Evolutionary conservation across 2,888 invertebrate genomes (phyloP).

Genomic region (Drosophila dives): DNA sequence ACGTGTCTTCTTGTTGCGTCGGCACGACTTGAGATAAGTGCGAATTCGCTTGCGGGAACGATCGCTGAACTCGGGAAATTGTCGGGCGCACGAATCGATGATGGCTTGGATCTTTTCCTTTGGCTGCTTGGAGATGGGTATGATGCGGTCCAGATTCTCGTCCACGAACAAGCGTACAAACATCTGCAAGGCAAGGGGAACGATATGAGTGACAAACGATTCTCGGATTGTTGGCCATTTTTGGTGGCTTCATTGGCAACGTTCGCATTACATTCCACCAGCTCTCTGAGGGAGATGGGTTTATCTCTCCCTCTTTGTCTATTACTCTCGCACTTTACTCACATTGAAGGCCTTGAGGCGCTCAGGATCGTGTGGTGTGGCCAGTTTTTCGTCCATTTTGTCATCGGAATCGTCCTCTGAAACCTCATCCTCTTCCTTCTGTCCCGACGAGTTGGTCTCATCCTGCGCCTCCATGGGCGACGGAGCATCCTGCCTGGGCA

Average conservation of each 20-base stretch:
- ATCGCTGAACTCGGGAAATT: slow-evolving; percentile 98
- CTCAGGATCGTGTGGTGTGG: slow-evolving; percentile 93
- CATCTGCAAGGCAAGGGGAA: slow-evolving; percentile 89
- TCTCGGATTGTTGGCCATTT: neutral
- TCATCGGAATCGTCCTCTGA: slow-evolving; percentile 96
- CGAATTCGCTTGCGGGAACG: slow-evolving; percentile 96
- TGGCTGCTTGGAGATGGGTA: slow-evolving; percentile 98
- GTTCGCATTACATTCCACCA: slow-evolving; percentile 70
- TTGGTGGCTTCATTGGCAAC: slow-evolving; percentile 71
- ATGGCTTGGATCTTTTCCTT: slow-evolving; percentile 99
- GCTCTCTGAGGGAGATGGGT: slow-evolving; percentile 11
- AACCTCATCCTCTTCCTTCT: slow-evolving; percentile 93
- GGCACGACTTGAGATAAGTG: slow-evolving; percentile 97
- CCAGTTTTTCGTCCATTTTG: slow-evolving; percentile 91
- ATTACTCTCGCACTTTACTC: slow-evolving; percentile 84
- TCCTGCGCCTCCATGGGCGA: slow-evolving; percentile 88
- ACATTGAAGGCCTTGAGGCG: slow-evolving; percentile 98
- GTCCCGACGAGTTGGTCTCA: slow-evolving; percentile 94
- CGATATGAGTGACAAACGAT: neutral
- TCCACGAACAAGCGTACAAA: slow-evolving; percentile 98
- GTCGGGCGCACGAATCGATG: slow-evolving; percentile 97
- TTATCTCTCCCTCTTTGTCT: slow-evolving; percentile 34
- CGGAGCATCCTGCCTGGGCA: slow-evolving; percentile 87
- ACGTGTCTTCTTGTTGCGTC: slow-evolving; percentile 96
- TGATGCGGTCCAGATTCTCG: slow-evolving; percentile 97